Evolutionary conservation across 2,888 invertebrate species (phyloP).

Genomic region (Macrosoma leucophasiata): DNA sequence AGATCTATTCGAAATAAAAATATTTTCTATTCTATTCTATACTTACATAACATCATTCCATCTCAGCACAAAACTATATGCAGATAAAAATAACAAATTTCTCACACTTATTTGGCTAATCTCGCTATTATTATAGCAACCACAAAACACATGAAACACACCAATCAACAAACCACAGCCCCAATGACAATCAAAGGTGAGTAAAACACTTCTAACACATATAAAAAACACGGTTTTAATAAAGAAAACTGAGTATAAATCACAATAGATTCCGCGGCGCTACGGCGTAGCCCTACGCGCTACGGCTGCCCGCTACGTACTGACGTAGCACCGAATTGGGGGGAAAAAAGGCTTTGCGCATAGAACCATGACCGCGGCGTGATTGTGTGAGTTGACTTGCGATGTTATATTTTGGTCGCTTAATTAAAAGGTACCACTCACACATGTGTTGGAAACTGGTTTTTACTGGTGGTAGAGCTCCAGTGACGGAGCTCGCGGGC

Average conservation of each 20-base stretch:
- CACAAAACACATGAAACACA: slow-evolving; percentile 14
- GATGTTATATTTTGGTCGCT: too few species aligned
- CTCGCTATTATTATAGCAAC: slow-evolving; percentile 21
- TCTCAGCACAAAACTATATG: slow-evolving; percentile 18
- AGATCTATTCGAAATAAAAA: too few species aligned
- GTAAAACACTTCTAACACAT: too few species aligned
- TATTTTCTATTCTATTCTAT: too few species aligned
- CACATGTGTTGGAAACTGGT: too few species aligned
- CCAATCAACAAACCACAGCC: slow-evolving; percentile 12
- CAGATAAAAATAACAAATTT: too few species aligned
- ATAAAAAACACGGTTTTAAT: slow-evolving; percentile 38
- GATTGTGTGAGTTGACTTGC: slow-evolving; percentile 2
- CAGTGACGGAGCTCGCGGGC: too few species aligned
- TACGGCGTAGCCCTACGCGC: slow-evolving; percentile 37
- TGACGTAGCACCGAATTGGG: slow-evolving; percentile 49
- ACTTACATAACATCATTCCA: slow-evolving; percentile 24
- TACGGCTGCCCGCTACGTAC: slow-evolving; percentile 44
- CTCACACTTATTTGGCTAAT: slow-evolving; percentile 26
- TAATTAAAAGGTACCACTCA: too few species aligned
- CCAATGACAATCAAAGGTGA: slow-evolving; percentile 16
- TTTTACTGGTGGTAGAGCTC: too few species aligned
- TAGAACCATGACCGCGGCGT: slow-evolving; percentile 22
- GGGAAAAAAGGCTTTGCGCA: slow-evolving; percentile 46
- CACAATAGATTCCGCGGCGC: slow-evolving; percentile 27
- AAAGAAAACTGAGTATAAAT: slow-evolving; percentile 34